These are phyloP conservation scores for Dioctria rufipes DNA, from an alignment of 2,888 invertebrate genomes.

Conservation along the genomic window DNA sequence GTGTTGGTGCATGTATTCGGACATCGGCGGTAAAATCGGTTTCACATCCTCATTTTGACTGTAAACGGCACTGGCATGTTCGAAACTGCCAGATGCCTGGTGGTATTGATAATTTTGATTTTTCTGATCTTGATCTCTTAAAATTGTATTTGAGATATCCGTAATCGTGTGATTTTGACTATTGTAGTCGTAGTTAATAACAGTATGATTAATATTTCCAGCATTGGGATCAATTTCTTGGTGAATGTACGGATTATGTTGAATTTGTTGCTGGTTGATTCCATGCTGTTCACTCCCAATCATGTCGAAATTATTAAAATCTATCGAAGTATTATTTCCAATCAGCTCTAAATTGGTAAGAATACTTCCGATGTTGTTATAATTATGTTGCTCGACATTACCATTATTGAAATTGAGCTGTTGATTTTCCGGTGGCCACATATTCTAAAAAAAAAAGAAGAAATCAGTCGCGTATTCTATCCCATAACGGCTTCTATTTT, in stretches of 20 bases:
- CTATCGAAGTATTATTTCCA: slow-evolving; percentile 69
- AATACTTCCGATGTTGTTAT: slow-evolving; percentile 71
- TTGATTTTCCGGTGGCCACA: slow-evolving; percentile 67
- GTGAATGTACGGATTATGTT: slow-evolving; percentile 45
- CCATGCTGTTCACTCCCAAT: slow-evolving; percentile 59
- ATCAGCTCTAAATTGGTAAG: slow-evolving; percentile 70
- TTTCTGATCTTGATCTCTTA: slow-evolving; percentile 55
- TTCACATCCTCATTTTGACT: slow-evolving; percentile 57
- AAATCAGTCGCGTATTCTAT: neutral
- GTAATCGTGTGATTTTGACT: slow-evolving; percentile 60
- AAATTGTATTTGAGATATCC: slow-evolving; percentile 60
- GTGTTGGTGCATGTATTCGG: slow-evolving; percentile 69
- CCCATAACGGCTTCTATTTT: slow-evolving; percentile 1
- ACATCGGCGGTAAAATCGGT: slow-evolving; percentile 66
- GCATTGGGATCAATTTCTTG: slow-evolving; percentile 56
- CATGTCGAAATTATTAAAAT: slow-evolving; percentile 69
- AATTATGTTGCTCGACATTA: slow-evolving; percentile 67
- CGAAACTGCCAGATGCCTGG: slow-evolving; percentile 27
- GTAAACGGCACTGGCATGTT: slow-evolving; percentile 51
- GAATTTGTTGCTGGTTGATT: slow-evolving; percentile 66
- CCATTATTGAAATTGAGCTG: slow-evolving; percentile 64
- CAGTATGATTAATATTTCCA: slow-evolving; percentile 55
- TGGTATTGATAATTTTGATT: slow-evolving; percentile 60
- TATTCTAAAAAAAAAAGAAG: slow-evolving; percentile 63
- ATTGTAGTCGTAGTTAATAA: slow-evolving; percentile 58